These are phyloP conservation scores for Tribolium madens DNA, from an alignment of 1,140 invertebrate species.

Conservation along the genomic window DNA sequence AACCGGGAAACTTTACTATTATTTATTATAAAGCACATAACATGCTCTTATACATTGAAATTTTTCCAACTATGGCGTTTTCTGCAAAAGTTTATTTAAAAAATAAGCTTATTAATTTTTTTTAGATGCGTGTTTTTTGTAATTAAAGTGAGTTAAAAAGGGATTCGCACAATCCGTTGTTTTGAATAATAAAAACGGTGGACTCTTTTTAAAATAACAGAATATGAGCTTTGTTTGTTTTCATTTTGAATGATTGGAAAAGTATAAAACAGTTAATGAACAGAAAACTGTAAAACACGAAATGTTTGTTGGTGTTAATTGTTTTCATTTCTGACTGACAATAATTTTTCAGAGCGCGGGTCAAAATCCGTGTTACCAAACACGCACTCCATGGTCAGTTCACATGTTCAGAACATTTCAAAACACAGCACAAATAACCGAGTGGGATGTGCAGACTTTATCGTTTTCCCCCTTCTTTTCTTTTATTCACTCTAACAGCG, in stretches of 20 bases:
- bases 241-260: neutral
- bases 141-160: neutral
- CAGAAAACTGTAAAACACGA: neutral
- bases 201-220: neutral
- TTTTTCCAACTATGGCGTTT: neutral
- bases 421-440: constrained; percentile 31
- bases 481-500: constrained; percentile 2
- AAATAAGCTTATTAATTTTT: neutral
- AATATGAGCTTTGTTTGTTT: neutral
- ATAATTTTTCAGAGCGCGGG: constrained; percentile 2
- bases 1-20: too few relatives aligned
- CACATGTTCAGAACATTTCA: constrained; percentile 28
- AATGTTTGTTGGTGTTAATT: constrained; percentile 10
- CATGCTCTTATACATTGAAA: too few relatives aligned
- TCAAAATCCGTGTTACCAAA: constrained; percentile 17
- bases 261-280: neutral
- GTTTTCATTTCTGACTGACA: constrained; percentile 11
- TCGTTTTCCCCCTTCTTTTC: constrained; percentile 20
- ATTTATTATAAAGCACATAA: too few relatives aligned
- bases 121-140: neutral
- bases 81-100: neutral
- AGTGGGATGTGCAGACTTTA: constrained; percentile 28
- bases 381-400: constrained; percentile 19
- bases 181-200: neutral
- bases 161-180: neutral